phyloP scores from a whole-genome alignment of 1,140 invertebrate genomes.

The Drosophila serrata region DNA sequence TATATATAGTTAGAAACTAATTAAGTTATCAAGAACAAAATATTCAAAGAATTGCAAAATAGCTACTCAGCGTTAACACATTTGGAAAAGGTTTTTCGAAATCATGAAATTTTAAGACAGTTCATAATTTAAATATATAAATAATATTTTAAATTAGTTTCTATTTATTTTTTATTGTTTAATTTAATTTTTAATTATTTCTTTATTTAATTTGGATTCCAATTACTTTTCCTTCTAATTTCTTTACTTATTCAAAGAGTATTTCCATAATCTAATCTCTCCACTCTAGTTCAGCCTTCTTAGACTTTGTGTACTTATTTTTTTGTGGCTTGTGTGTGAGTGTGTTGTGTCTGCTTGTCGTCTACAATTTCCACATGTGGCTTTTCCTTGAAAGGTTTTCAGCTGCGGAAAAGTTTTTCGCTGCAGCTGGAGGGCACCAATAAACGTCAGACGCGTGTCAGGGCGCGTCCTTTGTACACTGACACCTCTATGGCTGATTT shows the following conservation, averaged over 20 bases:
- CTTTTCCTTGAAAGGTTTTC: constrained; percentile 41
- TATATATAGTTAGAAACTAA: background rate
- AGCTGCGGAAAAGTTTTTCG: constrained; percentile 57
- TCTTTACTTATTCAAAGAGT: background rate
- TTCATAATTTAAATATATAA: background rate
- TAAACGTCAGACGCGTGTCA: constrained; percentile 79
- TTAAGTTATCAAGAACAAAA: background rate
- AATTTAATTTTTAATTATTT: background rate
- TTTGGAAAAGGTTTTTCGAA: background rate
- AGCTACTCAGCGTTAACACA: background rate
- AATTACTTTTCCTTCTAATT: background rate
- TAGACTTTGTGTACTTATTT: constrained; percentile 27
- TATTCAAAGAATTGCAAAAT: background rate
- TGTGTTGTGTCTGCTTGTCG: constrained; percentile 50
- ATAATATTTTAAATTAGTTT: no score
- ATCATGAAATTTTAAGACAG: background rate
- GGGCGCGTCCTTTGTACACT: constrained; percentile 74
- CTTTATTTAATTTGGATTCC: no score
- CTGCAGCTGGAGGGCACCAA: constrained; percentile 63
- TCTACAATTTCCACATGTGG: constrained; percentile 65
- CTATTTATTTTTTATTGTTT: background rate
- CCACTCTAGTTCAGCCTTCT: background rate
- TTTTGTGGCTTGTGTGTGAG: constrained; percentile 15
- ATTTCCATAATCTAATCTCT: background rate
- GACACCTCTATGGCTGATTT: constrained; percentile 70